A percentile compares a stretch with the other conserved stretches of the same genome.
These are phyloP conservation scores for Siniperca knerii DNA, from an alignment of 2,113 vertebrate genomes.

Conservation along the genomic window DNA sequence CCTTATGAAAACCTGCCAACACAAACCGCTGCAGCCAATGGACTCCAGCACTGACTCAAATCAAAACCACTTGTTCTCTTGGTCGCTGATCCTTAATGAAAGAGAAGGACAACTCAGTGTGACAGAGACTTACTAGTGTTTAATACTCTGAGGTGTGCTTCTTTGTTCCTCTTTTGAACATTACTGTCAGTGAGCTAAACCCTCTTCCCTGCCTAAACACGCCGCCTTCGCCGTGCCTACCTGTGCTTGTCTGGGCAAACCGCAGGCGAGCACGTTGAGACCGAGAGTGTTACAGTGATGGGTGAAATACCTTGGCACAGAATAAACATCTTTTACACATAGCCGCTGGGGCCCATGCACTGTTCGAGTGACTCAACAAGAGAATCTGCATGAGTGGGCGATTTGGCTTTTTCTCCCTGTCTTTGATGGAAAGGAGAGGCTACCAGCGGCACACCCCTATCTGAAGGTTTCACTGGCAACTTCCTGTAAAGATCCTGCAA, in stretches of 20 bases:
- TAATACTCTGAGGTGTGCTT: conserved; percentile 56
- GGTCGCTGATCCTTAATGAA: conserved; percentile 52
- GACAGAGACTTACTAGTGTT: conserved; percentile 57
- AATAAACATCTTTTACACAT: conserved; percentile 65
- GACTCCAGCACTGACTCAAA: conserved; percentile 2
- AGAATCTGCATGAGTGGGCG: conserved; percentile 63
- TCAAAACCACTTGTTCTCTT: conserved; percentile 23
- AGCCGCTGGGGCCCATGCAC: conserved; percentile 40
- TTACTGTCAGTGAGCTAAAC: conserved; percentile 51
- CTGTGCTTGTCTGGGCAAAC: conserved; percentile 68
- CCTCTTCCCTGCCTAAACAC: conserved; percentile 64
- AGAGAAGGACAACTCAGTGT: conserved; percentile 36
- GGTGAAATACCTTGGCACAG: conserved; percentile 57
- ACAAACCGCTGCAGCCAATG: conserved; percentile 23
- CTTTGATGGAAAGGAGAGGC: conserved; percentile 47
- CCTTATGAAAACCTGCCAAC: conserved; percentile 19
- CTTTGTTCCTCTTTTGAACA: conserved; percentile 61
- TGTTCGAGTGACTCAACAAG: conserved; percentile 57
- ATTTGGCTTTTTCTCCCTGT: conserved; percentile 30
- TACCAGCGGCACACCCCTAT: conserved; percentile 53
- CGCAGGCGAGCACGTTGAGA: conserved; percentile 21
- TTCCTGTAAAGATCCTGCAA: conserved; percentile 33
- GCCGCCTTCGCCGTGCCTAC: conserved; percentile 46
- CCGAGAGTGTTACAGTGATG: conserved; percentile 23
- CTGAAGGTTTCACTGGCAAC: conserved; percentile 25